These are phyloP conservation scores for Hipposideros larvatus DNA, from an alignment of 2,797 vertebrate genomes.

Conservation along the genomic window DNA sequence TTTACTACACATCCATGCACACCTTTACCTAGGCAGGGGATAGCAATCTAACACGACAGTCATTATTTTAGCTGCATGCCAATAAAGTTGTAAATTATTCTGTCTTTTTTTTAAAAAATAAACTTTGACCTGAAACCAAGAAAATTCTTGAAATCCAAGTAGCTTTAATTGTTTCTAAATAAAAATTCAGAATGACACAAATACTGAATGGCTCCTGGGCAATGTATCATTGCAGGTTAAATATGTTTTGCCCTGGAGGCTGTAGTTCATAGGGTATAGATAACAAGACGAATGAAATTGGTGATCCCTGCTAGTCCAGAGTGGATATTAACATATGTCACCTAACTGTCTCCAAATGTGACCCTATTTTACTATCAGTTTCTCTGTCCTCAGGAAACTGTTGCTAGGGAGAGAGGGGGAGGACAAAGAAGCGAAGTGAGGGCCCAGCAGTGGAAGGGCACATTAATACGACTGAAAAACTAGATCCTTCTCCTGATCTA, in stretches of 20 bases:
- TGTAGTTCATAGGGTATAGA: slow-evolving; percentile 59
- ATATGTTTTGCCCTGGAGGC: slow-evolving; percentile 67
- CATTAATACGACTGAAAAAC: slow-evolving; percentile 35
- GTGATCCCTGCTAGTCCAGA: slow-evolving; percentile 31
- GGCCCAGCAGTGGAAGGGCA: not conserved
- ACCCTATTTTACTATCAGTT: slow-evolving; percentile 16
- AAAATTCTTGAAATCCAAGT: slow-evolving; percentile 63
- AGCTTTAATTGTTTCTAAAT: slow-evolving; percentile 81
- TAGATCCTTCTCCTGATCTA: not conserved
- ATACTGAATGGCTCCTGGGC: slow-evolving; percentile 69
- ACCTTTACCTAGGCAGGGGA: not conserved
- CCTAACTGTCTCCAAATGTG: slow-evolving; percentile 1
- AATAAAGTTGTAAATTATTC: slow-evolving; percentile 55
- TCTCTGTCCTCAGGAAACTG: slow-evolving; percentile 58
- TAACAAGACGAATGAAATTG: slow-evolving; percentile 63
- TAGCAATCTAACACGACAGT: not conserved
- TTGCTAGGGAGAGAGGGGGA: not conserved
- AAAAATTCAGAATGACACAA: slow-evolving; percentile 75
- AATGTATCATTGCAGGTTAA: slow-evolving; percentile 60
- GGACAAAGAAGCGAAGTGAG: not conserved
- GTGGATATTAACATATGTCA: slow-evolving; percentile 58
- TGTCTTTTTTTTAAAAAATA: slow-evolving; percentile 14
- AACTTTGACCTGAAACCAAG: slow-evolving; percentile 64
- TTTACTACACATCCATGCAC: too few relatives aligned
- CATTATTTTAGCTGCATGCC: slow-evolving; percentile 22